Evolutionary conservation across 2,113 vertebrate species (phyloP).

Genomic region (Tupaia chinensis): DNA sequence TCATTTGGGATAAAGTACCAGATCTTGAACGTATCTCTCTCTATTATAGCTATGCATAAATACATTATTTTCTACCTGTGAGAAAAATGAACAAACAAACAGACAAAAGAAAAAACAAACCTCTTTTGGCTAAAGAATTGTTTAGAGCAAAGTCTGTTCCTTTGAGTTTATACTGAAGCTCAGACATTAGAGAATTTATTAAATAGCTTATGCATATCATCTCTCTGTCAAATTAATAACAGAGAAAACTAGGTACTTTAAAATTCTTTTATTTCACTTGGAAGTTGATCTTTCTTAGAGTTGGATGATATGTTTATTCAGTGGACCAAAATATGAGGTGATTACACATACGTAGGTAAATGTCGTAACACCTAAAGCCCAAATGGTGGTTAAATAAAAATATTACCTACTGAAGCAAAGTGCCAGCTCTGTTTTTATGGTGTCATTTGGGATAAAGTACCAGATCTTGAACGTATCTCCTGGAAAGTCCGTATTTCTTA

Average conservation of each 20-base stretch:
- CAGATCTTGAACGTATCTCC: constrained; percentile 59
- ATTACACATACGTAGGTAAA: constrained; percentile 67
- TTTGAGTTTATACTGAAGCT: constrained; percentile 45
- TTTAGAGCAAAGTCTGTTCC: constrained; percentile 11
- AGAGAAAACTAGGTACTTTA: constrained; percentile 58
- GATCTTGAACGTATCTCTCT: constrained; percentile 62
- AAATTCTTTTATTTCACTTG: constrained; percentile 46
- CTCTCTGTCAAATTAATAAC: constrained; percentile 53
- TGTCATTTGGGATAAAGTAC: constrained; percentile 72
- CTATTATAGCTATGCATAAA: not conserved
- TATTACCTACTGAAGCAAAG: constrained; percentile 60
- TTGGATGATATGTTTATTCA: constrained; percentile 50
- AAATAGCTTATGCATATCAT: constrained; percentile 64
- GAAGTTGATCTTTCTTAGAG: constrained; percentile 66
- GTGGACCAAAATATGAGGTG: constrained; percentile 17
- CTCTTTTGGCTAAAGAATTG: not conserved
- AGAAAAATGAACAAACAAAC: too few relatives aligned
- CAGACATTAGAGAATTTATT: constrained; percentile 67
- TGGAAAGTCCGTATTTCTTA: constrained; percentile 39
- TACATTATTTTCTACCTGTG: not conserved
- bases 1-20: constrained; percentile 71
- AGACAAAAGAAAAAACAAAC: too few relatives aligned
- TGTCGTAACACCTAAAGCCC: not conserved
- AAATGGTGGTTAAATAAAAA: not conserved
- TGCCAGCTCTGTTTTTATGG: constrained; percentile 67